Percentiles rank a stretch among this genome's conserved stretches.
phyloP scores from a whole-genome alignment of 53 echinoderm and acorn worm genomes.

The Temnopleurus reevesii region DNA sequence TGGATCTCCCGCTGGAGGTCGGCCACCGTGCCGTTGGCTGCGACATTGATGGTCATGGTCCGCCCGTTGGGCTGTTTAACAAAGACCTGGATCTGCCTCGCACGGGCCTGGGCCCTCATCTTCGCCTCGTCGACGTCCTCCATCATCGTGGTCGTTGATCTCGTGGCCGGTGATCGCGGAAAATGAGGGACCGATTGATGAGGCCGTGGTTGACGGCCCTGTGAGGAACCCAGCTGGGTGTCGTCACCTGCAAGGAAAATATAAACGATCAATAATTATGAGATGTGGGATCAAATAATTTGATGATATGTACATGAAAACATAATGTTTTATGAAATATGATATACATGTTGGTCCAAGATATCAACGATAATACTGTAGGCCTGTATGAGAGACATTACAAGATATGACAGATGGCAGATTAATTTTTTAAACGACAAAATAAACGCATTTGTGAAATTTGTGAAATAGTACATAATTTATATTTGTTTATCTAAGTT shows the following conservation, averaged over 20 bases:
- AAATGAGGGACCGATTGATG: background rate
- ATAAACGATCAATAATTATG: no score
- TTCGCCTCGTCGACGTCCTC: conserved; percentile 47
- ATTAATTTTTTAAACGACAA: no score
- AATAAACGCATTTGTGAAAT: no score
- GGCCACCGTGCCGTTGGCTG: background rate
- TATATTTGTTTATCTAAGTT: no score
- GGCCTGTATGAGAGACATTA: no score
- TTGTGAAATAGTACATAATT: no score
- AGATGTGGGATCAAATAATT: no score
- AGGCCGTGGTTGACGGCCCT: background rate
- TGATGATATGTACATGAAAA: no score
- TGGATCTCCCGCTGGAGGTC: background rate
- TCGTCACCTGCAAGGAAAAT: background rate
- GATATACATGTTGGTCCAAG: no score
- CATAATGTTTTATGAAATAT: no score
- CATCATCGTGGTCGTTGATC: background rate
- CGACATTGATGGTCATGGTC: background rate
- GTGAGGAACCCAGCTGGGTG: background rate
- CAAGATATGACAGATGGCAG: no score
- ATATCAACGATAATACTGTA: no score
- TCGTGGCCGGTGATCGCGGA: background rate
- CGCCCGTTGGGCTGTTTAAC: background rate
- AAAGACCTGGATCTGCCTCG: conserved; percentile 40
- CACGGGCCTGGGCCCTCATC: background rate